Conservation (phyloP, 2,113 vertebrate species). For the Heterotilapia buettikoferi region DNA sequence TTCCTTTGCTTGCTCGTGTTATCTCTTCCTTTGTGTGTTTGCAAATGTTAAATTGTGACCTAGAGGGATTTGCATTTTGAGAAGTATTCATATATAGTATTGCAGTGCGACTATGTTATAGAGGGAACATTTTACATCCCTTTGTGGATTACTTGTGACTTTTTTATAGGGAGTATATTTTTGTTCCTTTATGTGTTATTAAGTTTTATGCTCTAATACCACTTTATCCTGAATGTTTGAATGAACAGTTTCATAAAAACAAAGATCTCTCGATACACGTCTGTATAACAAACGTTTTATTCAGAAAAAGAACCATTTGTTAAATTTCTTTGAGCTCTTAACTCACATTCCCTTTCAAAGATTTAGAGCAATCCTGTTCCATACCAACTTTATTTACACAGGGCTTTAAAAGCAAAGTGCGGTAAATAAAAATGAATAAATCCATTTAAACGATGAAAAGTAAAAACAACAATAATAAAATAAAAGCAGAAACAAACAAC, state of each 20-base stretch:
- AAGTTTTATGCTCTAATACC: neutral
- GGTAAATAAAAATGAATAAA: neutral
- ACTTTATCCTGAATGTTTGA: neutral
- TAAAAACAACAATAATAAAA: neutral
- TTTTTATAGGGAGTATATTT: neutral
- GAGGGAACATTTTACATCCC: neutral
- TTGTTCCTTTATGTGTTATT: neutral
- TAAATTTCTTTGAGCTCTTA: neutral
- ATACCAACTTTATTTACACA: rapidly evolving
- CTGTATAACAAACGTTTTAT: neutral
- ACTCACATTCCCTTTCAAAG: neutral
- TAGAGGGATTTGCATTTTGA: neutral
- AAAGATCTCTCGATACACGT: rapidly evolving
- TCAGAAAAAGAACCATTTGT: neutral
- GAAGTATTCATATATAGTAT: neutral
- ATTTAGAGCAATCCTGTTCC: rapidly evolving
- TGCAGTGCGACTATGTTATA: neutral
- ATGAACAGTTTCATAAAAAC: neutral
- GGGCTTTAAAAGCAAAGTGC: neutral
- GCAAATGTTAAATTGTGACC: neutral
- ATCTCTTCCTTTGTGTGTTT: neutral
- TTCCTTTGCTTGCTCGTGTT: neutral
- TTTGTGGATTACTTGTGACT: neutral
- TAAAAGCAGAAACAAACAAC: neutral
- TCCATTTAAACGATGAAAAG: neutral